These are phyloP conservation scores for Drosophila neocordata DNA, from an alignment of 1,140 invertebrate species.

Conservation along the genomic window DNA sequence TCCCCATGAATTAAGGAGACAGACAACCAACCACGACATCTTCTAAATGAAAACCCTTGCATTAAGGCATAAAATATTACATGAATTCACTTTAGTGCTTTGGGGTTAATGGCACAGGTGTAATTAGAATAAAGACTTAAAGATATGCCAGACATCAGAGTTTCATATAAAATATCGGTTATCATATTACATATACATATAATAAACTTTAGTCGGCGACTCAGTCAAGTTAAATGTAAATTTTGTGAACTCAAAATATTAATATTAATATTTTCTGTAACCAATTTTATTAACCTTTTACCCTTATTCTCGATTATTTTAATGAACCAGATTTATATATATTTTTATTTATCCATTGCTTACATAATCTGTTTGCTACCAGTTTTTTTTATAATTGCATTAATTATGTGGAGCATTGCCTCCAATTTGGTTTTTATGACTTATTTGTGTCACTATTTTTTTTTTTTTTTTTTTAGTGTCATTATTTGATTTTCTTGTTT, in stretches of 20 bases:
- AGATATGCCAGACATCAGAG: background rate
- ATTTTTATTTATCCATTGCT: background rate
- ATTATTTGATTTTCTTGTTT: slow-evolving; percentile 3
- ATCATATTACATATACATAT: no score
- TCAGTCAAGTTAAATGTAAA: no score
- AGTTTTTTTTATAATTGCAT: slow-evolving; percentile 3
- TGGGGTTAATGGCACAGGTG: slow-evolving; percentile 3
- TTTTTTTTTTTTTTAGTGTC: background rate
- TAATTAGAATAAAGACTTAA: background rate
- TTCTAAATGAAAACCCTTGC: background rate
- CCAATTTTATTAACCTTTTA: no score
- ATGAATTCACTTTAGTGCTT: background rate
- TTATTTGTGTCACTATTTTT: slow-evolving; percentile 14
- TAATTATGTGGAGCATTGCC: slow-evolving; percentile 16
- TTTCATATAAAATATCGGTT: no score
- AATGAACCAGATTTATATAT: background rate
- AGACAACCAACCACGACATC: background rate
- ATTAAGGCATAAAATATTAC: slow-evolving; percentile 1
- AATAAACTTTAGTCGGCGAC: no score
- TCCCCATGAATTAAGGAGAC: background rate
- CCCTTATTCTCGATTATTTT: background rate
- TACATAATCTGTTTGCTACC: background rate
- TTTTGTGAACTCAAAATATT: no score
- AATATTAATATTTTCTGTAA: no score
- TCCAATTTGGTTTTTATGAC: slow-evolving; percentile 12